Evolutionary conservation across 2,888 invertebrate species (phyloP).

Genomic region (Zele albiditarsus): DNA sequence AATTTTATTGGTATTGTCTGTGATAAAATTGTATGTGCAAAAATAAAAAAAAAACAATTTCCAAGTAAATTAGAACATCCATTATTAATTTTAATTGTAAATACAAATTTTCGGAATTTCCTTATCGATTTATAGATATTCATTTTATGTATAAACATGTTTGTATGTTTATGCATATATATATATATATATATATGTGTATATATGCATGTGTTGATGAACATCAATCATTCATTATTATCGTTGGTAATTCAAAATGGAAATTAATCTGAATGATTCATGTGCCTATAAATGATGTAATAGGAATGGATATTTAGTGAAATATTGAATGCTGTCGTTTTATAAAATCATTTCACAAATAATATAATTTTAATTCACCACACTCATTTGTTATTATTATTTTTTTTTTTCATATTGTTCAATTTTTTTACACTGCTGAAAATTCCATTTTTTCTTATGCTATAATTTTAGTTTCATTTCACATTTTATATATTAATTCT

Average conservation of each 20-base stretch:
- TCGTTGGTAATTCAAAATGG: conserved; percentile 6
- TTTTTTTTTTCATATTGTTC: background rate
- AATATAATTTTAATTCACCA: background rate
- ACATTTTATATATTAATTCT: background rate
- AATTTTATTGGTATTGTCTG: background rate
- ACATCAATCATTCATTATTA: conserved; percentile 4
- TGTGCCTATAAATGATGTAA: conserved; percentile 10
- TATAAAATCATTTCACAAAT: background rate
- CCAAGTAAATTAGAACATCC: background rate
- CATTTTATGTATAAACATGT: background rate
- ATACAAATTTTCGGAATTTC: background rate
- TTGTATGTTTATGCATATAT: background rate
- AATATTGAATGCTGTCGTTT: background rate
- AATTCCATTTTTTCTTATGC: background rate
- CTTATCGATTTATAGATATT: background rate
- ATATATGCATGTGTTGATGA: background rate
- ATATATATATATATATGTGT: background rate
- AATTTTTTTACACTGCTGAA: background rate
- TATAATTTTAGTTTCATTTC: background rate
- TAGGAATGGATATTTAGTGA: background rate
- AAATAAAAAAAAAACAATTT: background rate
- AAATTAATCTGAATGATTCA: conserved; percentile 1
- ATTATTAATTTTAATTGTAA: background rate
- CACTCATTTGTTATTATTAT: background rate
- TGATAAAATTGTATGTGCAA: background rate